Conservation (phyloP, 2,113 vertebrate species). For the Ophthalmolycus amberensis region DNA sequence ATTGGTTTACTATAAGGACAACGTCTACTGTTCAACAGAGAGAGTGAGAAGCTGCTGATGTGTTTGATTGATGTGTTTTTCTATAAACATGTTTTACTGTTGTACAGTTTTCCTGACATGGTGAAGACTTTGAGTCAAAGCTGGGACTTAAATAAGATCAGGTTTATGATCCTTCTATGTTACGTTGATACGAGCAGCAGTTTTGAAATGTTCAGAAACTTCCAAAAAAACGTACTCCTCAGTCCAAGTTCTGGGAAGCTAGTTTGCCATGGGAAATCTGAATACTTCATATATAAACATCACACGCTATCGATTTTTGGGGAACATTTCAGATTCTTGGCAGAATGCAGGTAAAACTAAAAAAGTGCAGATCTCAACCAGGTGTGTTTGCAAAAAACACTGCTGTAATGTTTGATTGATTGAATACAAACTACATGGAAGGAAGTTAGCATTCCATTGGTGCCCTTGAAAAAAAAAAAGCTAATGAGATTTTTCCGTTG, state of each 20-base stretch:
- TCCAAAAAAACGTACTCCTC: not conserved
- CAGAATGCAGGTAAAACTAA: not conserved
- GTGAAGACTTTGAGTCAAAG: not conserved
- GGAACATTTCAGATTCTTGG: constrained; percentile 13
- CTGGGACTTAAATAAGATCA: constrained; percentile 13
- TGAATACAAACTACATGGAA: not conserved
- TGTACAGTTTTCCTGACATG: constrained; percentile 9
- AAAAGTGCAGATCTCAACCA: not conserved
- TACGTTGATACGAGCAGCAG: not conserved
- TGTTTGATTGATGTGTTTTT: constrained; percentile 57
- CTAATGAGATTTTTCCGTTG: too few relatives aligned
- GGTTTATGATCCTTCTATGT: constrained; percentile 8
- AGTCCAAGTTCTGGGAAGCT: constrained; percentile 5
- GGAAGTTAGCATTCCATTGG: not conserved
- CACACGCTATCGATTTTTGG: not conserved
- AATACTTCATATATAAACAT: not conserved
- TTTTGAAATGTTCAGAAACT: not conserved
- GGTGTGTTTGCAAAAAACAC: not conserved
- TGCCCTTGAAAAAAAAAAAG: not conserved
- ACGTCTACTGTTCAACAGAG: constrained; percentile 32
- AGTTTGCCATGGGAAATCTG: not conserved
- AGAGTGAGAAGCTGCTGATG: constrained; percentile 37
- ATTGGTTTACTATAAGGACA: constrained; percentile 57
- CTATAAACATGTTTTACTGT: constrained; percentile 8
- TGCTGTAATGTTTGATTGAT: not conserved